Conservation (phyloP, 2,797 vertebrate species). For the Gastrophryne carolinensis region DNA sequence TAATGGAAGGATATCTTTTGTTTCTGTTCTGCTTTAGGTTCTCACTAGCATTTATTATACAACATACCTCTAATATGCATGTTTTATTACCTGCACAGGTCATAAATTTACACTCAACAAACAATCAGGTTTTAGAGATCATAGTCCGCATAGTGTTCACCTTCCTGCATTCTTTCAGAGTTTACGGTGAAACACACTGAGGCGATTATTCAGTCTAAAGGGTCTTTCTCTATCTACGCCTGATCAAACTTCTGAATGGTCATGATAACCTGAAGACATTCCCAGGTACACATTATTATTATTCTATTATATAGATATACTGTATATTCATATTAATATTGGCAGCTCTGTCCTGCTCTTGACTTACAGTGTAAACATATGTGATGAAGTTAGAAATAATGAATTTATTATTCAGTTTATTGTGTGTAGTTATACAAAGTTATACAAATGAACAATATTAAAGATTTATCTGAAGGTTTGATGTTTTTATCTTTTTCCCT, state of each 20-base stretch:
- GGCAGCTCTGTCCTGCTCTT: background rate
- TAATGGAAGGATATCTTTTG: too few species aligned
- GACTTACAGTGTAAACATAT: background rate
- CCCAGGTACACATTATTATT: conserved; percentile 10
- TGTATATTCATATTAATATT: background rate
- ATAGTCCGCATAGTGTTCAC: conserved; percentile 27
- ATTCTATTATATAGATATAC: background rate
- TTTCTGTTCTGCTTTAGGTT: too few species aligned
- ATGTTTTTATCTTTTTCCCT: too few species aligned
- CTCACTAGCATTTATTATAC: background rate
- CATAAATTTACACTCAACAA: conserved; percentile 31
- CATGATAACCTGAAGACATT: conserved; percentile 9
- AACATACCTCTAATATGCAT: background rate
- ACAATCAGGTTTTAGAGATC: conserved; percentile 18
- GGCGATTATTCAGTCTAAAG: background rate
- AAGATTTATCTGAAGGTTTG: too few species aligned
- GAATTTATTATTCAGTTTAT: too few species aligned
- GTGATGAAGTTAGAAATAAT: background rate
- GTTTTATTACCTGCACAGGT: conserved; percentile 6
- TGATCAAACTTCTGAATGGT: background rate
- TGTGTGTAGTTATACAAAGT: too few species aligned
- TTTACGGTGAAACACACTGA: background rate
- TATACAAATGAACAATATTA: too few species aligned
- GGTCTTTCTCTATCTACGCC: background rate
- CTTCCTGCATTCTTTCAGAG: conserved; percentile 34